These are phyloP conservation scores for Drosophila parthenogenetica DNA, from an alignment of 2,888 invertebrate genomes.

Conservation along the genomic window DNA sequence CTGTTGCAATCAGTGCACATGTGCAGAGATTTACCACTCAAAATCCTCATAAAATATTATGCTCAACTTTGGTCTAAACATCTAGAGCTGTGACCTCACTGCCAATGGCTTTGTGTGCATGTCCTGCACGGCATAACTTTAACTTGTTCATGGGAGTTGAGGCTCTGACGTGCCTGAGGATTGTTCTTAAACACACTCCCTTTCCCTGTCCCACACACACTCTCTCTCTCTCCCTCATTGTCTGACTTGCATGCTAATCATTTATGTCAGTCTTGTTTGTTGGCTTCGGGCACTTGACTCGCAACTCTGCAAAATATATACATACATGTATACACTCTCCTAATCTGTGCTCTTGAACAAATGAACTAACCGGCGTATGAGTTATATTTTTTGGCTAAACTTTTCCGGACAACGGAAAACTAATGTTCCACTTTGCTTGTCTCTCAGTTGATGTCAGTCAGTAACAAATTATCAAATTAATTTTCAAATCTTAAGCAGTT, in stretches of 20 bases:
- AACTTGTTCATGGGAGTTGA: conserved; percentile 12
- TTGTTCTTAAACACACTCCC: conserved; percentile 15
- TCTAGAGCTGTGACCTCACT: conserved; percentile 39
- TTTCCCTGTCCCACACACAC: too few species aligned
- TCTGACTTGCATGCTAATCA: conserved; percentile 41
- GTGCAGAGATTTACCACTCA: conserved; percentile 64
- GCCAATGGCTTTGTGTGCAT: conserved; percentile 11
- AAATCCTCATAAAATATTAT: conserved; percentile 76
- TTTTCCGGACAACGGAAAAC: neutral
- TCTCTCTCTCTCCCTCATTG: neutral
- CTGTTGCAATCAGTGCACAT: conserved; percentile 70
- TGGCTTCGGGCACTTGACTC: conserved; percentile 25
- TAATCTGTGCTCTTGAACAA: conserved; percentile 30
- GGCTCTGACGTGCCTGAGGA: conserved; percentile 34
- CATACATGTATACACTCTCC: neutral
- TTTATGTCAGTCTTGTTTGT: conserved; percentile 34
- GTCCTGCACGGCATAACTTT: conserved; percentile 21
- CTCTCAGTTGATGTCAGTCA: neutral
- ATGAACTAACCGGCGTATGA: conserved; percentile 33
- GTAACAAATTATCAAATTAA: conserved; percentile 9
- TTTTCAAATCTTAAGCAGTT: neutral
- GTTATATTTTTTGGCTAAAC: conserved; percentile 26
- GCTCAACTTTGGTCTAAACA: conserved; percentile 42
- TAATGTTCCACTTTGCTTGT: neutral
- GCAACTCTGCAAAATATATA: conserved; percentile 31